Evolutionary conservation across 2,797 vertebrate species (phyloP).

Genomic region (Octomys mimax): DNA sequence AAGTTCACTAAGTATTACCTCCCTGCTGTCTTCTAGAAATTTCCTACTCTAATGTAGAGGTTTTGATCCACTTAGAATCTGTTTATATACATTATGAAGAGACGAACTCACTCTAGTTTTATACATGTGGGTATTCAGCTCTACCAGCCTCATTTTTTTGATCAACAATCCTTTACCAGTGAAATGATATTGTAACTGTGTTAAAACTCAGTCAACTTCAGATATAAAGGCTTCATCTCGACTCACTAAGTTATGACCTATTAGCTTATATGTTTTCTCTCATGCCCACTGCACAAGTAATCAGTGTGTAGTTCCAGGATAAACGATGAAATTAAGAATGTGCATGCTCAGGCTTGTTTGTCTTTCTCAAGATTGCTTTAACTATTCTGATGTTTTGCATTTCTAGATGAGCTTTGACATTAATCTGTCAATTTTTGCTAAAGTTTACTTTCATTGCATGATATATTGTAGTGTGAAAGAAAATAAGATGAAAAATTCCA

Average conservation of each 20-base stretch:
- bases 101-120: background rate
- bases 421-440: background rate
- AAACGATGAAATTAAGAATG: background rate
- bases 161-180: background rate
- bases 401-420: slow-evolving; percentile 16
- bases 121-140: background rate
- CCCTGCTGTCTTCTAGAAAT: background rate
- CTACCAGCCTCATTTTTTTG: background rate
- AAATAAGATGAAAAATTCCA: slow-evolving; percentile 1
- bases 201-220: background rate
- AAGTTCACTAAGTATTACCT: background rate
- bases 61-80: background rate
- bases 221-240: background rate
- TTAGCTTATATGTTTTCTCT: background rate
- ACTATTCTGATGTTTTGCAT: background rate
- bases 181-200: background rate
- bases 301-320: background rate
- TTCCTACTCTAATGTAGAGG: background rate
- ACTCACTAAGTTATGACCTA: background rate
- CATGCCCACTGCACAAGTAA: background rate
- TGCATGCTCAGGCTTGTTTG: background rate
- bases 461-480: background rate
- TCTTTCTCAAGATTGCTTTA: background rate
- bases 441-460: background rate
- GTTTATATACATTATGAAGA: background rate